A percentile compares a stretch with the other conserved stretches of the same genome.
Evolutionary conservation across 2,797 vertebrate species (phyloP).

Genomic region (Acanthiza pusilla): DNA sequence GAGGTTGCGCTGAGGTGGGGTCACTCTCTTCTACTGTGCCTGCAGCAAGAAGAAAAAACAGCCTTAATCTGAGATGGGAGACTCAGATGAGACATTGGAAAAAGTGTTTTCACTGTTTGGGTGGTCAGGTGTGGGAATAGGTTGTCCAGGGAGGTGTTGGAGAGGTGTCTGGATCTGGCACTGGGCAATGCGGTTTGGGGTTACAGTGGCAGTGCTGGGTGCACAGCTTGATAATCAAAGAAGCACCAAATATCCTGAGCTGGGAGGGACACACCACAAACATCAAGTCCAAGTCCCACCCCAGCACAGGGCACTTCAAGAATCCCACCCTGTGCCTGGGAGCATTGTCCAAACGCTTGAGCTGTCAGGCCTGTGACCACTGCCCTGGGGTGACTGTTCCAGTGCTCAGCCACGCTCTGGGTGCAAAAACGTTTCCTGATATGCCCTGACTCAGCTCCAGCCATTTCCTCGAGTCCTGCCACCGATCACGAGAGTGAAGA

Average conservation of each 20-base stretch:
- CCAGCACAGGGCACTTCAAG: rapidly evolving
- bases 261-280: rapidly evolving
- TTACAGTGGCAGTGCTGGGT: rapidly evolving
- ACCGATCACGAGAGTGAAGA: rapidly evolving
- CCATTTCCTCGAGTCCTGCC: rapidly evolving
- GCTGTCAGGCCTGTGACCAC: rapidly evolving
- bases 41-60: neutral
- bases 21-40: neutral
- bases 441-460: rapidly evolving
- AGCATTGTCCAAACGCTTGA: too few relatives aligned
- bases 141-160: too few relatives aligned
- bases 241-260: neutral
- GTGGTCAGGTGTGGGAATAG: rapidly evolving
- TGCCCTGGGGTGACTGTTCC: too few relatives aligned
- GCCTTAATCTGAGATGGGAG: neutral
- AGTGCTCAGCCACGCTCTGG: rapidly evolving
- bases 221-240: rapidly evolving
- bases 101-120: neutral
- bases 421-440: rapidly evolving
- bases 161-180: rapidly evolving
- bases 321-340: rapidly evolving
- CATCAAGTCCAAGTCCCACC: rapidly evolving
- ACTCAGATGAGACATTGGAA: neutral
- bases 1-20: neutral
- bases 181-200: neutral